Percentiles rank a stretch among this genome's conserved stretches.
These are phyloP conservation scores for Pseudochirops cupreus DNA, from an alignment of 2,797 vertebrate species.

Conservation along the genomic window DNA sequence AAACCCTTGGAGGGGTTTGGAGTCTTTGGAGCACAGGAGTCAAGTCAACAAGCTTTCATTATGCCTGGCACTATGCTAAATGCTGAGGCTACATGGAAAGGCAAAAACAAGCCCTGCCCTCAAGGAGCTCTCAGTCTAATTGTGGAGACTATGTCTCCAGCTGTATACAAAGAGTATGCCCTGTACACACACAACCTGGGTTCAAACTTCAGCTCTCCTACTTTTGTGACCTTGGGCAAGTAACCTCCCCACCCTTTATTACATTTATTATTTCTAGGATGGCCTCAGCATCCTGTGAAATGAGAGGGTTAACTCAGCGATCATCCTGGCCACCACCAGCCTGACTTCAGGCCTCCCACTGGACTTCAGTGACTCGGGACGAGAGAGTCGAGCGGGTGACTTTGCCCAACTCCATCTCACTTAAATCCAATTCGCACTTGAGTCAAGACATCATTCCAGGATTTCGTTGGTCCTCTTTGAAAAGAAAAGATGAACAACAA, in stretches of 20 bases:
- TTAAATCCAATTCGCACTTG: background rate
- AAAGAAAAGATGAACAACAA: background rate
- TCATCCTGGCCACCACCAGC: background rate
- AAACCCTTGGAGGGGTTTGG: background rate
- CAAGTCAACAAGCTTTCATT: background rate
- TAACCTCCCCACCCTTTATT: background rate
- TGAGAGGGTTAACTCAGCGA: background rate
- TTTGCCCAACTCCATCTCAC: background rate
- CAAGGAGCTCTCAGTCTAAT: background rate
- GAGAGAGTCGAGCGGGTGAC: background rate
- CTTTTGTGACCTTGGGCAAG: background rate
- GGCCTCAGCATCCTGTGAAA: background rate
- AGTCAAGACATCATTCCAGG: background rate
- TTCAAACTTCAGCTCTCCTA: background rate
- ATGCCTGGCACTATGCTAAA: background rate
- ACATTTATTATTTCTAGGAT: too few species aligned
- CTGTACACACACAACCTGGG: background rate
- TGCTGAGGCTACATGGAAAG: background rate
- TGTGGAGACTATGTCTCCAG: background rate
- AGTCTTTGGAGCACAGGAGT: background rate
- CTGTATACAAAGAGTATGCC: background rate
- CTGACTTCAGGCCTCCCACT: background rate
- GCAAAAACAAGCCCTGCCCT: background rate
- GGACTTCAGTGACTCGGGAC: background rate
- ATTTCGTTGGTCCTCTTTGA: background rate